Conservation (phyloP, 2,797 vertebrate genomes). For the Loris lydekkerianus region DNA sequence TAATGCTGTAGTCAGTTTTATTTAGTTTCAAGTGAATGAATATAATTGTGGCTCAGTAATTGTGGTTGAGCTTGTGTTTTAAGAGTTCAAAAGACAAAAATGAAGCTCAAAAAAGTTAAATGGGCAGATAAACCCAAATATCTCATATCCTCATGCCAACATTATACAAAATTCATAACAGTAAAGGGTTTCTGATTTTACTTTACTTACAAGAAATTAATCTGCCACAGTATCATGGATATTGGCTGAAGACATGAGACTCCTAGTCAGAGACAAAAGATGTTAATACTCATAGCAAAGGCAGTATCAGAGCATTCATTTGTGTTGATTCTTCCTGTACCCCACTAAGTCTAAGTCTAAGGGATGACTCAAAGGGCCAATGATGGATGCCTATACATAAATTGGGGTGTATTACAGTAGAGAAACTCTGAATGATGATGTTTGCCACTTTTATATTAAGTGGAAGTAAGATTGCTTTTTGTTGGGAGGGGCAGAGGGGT, state of each 20-base stretch:
- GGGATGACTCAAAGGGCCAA: neutral
- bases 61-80: neutral
- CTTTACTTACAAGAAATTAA: neutral
- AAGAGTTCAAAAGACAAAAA: slow-evolving; percentile 30
- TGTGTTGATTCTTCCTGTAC: neutral
- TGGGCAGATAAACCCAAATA: neutral
- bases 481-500: neutral
- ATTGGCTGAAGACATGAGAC: neutral
- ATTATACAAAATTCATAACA: neutral
- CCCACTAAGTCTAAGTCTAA: neutral
- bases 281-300: neutral
- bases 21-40: neutral
- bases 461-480: neutral
- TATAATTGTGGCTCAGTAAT: neutral
- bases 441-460: neutral
- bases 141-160: neutral
- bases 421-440: neutral
- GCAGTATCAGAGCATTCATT: neutral
- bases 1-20: neutral
- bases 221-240: neutral
- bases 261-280: slow-evolving; percentile 1
- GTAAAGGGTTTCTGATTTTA: neutral
- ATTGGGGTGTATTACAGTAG: neutral
- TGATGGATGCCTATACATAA: neutral
- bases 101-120: neutral